Evolutionary conservation across 2,888 invertebrate species (phyloP).

Genomic region (Tromatobia lineatoria): DNA sequence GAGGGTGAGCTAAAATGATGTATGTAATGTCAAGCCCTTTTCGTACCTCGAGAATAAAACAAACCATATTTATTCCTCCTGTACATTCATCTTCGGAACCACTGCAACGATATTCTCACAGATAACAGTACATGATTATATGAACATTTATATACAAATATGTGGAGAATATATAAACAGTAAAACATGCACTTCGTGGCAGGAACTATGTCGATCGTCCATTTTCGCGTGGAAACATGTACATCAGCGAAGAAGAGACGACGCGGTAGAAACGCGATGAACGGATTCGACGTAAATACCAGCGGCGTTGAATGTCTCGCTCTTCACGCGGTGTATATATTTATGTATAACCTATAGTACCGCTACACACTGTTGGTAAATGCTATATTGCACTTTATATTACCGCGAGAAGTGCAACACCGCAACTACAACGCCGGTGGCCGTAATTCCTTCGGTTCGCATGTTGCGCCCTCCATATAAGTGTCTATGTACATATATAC

Average conservation of each 20-base stretch:
- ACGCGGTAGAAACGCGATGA: constrained; percentile 15
- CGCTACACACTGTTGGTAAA: constrained; percentile 31
- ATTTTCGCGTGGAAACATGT: constrained; percentile 1
- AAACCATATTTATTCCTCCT: no score
- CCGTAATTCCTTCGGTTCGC: constrained; percentile 35
- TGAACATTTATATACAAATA: background rate
- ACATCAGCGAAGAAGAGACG: background rate
- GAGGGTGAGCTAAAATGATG: background rate
- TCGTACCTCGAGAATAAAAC: background rate
- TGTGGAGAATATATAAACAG: background rate
- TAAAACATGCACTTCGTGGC: constrained; percentile 1
- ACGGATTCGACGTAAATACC: constrained; percentile 34
- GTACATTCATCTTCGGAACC: background rate
- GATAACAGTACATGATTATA: constrained; percentile 30
- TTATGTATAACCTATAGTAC: constrained; percentile 15
- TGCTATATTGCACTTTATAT: constrained; percentile 36
- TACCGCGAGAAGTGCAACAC: constrained; percentile 23
- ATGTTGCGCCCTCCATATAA: constrained; percentile 1
- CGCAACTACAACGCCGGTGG: constrained; percentile 25
- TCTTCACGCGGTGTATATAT: background rate
- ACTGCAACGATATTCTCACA: constrained; percentile 25
- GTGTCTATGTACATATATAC: constrained; percentile 5
- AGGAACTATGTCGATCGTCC: constrained; percentile 18
- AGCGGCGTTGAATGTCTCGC: constrained; percentile 20
- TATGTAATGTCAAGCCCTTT: constrained; percentile 15